Evolutionary conservation across 2,113 vertebrate species (phyloP).

Genomic region (Pedetes capensis): DNA sequence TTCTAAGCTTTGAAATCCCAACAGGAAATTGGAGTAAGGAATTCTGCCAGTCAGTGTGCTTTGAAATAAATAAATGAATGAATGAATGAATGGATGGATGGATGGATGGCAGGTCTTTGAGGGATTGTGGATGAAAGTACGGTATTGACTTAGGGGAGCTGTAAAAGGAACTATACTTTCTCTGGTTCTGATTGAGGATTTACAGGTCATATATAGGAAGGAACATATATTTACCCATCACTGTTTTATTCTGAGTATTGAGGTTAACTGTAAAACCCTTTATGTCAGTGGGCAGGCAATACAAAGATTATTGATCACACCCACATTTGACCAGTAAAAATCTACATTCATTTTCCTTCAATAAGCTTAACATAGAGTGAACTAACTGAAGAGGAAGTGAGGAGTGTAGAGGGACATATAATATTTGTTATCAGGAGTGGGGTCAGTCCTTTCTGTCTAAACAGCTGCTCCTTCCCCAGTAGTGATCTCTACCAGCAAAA

Average conservation of each 20-base stretch:
- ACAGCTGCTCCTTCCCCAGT: background rate
- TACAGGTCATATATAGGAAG: background rate
- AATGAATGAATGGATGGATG: too few relatives aligned
- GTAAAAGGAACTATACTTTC: slow-evolving; percentile 8
- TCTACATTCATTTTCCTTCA: background rate
- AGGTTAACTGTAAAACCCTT: slow-evolving; percentile 41
- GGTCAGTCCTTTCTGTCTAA: background rate
- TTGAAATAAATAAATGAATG: background rate
- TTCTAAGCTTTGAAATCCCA: background rate
- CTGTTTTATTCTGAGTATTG: slow-evolving; percentile 32
- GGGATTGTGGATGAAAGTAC: background rate
- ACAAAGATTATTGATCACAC: background rate
- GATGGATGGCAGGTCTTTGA: too few relatives aligned
- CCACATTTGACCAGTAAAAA: background rate
- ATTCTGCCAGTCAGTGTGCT: background rate
- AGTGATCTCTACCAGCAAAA: background rate
- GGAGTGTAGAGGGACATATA: background rate
- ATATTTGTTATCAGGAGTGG: background rate
- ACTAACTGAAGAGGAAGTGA: background rate
- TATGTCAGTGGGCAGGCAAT: background rate
- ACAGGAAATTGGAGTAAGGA: background rate
- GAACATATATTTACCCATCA: slow-evolving; percentile 14
- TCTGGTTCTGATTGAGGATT: background rate
- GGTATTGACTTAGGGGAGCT: background rate
- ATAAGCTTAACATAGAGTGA: background rate